Evolutionary conservation across 2,888 invertebrate species (phyloP), one percentile per base, ranked within the genome.

Genomic region (Cephus sareptanus): DNA sequence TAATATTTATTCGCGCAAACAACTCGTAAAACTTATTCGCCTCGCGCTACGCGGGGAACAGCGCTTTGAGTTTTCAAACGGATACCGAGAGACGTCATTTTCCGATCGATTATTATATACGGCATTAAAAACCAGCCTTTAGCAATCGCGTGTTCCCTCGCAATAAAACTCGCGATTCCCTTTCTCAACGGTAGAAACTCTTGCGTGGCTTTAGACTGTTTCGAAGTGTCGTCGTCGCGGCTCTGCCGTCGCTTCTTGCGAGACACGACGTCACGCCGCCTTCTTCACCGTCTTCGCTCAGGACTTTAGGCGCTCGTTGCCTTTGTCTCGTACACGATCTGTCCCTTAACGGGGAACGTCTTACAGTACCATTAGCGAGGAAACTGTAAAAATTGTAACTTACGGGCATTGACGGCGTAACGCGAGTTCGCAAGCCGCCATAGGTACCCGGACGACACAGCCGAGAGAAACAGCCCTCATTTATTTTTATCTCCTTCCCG

Each of bases 401-500:
- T 71, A 71, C 34, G 33, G 31, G 71, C 31, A 31, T 34, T 34
- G 71, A 15, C 71, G 71, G 33, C 31, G 71, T 34, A 34, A 71
- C 33, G 13, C 33, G 31, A 34, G 71, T 71, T 71, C 13, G 9
- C 56, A 56, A 23, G 23, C 56, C 56, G 56, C 56, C 56, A 56
- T 56, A 23, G 56, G 23, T 56, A 23, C 56, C 56, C 56, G 9
- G 56, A 9, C 40, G 15, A 40, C 70, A 33, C 23, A 71, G 71
- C 34, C 31, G 15, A 71, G 71, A 71, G 77, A 31, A 81, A 71
- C 79, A 75, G 75, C 78, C 75, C 81, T 78, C 77, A 75, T 78
- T 81, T 80, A 80, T 85, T 87, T 85, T 87, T 84, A 87, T 87
- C 83, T 82, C 80, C 80, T 78, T 56, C 71, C 34, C 76, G 80